Conservation (phyloP, 2,888 invertebrate genomes). For the Sinodicranocentrus sp. region DNA sequence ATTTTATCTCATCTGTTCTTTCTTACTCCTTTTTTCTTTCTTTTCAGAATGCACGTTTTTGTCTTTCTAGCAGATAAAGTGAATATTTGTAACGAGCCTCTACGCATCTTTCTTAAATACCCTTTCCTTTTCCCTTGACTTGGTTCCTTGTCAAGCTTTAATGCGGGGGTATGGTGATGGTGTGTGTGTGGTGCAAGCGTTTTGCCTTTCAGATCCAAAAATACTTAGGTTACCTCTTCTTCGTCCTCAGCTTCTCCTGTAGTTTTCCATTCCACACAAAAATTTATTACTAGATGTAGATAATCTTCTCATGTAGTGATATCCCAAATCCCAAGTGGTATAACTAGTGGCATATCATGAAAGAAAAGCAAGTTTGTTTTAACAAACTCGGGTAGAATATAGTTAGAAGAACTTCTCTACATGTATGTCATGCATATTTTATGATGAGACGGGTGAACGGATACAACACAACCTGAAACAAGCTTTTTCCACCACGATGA, state of each 20-base stretch:
- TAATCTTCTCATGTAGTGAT: no score
- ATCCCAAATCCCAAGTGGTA: no score
- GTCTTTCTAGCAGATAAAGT: background rate
- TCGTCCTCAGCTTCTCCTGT: background rate
- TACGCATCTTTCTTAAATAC: background rate
- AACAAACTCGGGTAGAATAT: background rate
- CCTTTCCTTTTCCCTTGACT: constrained; percentile 2
- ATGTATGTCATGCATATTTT: constrained; percentile 59
- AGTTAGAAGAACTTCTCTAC: background rate
- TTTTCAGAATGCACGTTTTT: no score
- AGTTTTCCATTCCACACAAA: background rate
- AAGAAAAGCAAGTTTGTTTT: constrained; percentile 49
- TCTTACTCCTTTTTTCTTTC: no score
- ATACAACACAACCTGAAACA: background rate
- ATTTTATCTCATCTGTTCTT: no score
- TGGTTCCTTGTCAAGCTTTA: constrained; percentile 2
- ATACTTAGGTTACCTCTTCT: background rate
- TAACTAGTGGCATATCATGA: background rate
- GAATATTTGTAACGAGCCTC: background rate
- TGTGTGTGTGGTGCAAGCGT: no score
- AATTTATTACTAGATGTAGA: no score
- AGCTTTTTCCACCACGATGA: background rate
- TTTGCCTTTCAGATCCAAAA: background rate
- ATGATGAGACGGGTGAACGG: constrained; percentile 45
- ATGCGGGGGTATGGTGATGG: no score